Conservation (phyloP, 2,888 invertebrate species). For the Drosophila vallismaia region DNA sequence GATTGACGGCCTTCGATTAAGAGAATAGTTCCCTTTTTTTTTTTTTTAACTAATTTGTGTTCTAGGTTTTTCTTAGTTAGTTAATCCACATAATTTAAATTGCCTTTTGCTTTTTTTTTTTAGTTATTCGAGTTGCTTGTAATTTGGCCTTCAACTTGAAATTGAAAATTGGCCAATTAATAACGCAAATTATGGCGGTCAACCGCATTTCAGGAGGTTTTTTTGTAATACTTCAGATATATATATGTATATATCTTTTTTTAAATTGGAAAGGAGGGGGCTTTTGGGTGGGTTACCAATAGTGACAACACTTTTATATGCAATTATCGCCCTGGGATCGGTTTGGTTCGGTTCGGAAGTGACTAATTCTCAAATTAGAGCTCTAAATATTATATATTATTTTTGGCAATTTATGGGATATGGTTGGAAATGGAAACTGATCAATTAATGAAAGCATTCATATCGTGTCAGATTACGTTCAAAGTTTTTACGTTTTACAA, state of each 20-base stretch:
- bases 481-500: constrained; percentile 52
- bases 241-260: background rate
- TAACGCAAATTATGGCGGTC: constrained; percentile 73
- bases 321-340: constrained; percentile 65
- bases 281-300: constrained; percentile 3
- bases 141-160: constrained; percentile 74
- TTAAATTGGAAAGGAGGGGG: constrained; percentile 1
- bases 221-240: background rate
- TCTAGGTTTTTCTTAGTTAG: constrained; percentile 59
- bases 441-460: constrained; percentile 46
- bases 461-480: constrained; percentile 71
- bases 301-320: constrained; percentile 72
- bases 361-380: constrained; percentile 62
- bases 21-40: constrained; percentile 20
- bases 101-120: constrained; percentile 13
- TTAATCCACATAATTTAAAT: constrained; percentile 54
- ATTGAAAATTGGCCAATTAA: constrained; percentile 77
- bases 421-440: constrained; percentile 59
- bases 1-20: constrained; percentile 30
- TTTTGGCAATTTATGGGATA: constrained; percentile 21
- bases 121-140: constrained; percentile 20
- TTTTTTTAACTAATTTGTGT: constrained; percentile 41
- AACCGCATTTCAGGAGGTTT: constrained; percentile 26
- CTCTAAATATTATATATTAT: background rate
- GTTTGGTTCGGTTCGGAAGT: constrained; percentile 51